A percentile compares a stretch with the other conserved stretches of the same genome.
These are phyloP conservation scores for Lithosia quadra DNA, from an alignment of 2,888 invertebrate species.

Conservation along the genomic window DNA sequence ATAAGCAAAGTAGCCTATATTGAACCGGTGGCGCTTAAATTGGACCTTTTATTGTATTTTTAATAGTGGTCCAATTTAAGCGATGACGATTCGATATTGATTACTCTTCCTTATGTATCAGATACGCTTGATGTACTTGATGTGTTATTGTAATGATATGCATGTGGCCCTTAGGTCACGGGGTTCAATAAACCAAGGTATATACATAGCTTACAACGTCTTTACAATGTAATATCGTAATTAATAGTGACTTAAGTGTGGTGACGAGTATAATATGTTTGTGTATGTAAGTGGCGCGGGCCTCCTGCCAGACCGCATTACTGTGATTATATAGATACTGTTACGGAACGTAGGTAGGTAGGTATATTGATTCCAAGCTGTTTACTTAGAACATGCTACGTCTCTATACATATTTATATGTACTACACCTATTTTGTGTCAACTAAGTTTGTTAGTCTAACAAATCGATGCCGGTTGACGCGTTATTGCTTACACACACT, in stretches of 20 bases:
- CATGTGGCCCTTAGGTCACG: conserved; percentile 29
- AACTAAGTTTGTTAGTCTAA: conserved; percentile 28
- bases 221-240: conserved; percentile 44
- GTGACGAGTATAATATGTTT: no score
- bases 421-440: conserved; percentile 22
- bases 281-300: conserved; percentile 23
- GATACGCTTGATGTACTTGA: no score
- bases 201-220: conserved; percentile 44
- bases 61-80: no score
- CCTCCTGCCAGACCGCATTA: conserved; percentile 29
- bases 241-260: conserved; percentile 46
- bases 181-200: conserved; percentile 45
- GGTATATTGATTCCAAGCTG: conserved; percentile 39
- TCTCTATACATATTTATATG: neutral
- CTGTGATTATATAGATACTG: conserved; percentile 40
- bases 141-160: neutral
- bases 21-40: no score
- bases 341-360: conserved; percentile 38
- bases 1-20: no score
- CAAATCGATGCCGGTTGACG: conserved; percentile 12
- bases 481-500: neutral
- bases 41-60: no score
- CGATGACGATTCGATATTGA: no score
- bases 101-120: no score
- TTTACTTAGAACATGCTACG: conserved; percentile 14